Evolutionary conservation across 2,888 invertebrate genomes (phyloP).

Genomic region (Zootermopsis nevadensis): DNA sequence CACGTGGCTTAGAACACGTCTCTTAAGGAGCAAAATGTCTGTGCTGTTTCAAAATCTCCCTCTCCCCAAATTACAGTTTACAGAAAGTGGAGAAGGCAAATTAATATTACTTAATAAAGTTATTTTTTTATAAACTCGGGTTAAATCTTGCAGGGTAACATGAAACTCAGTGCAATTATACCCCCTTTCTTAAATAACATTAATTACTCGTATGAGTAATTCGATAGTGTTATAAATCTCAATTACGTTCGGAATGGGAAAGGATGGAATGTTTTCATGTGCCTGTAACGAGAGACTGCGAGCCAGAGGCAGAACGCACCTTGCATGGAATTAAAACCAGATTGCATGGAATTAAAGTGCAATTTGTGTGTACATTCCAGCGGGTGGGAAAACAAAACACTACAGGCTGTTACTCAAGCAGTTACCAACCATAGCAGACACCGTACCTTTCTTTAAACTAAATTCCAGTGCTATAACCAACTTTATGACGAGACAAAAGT

Average conservation of each 20-base stretch:
- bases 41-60: neutral
- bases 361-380: slow-evolving; percentile 24
- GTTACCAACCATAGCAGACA: neutral
- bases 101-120: neutral
- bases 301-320: neutral
- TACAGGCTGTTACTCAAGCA: neutral
- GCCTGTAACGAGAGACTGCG: neutral
- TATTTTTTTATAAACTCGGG: neutral
- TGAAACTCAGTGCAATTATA: slow-evolving; percentile 8
- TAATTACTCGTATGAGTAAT: slow-evolving; percentile 25
- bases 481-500: too few relatives aligned
- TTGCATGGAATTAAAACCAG: slow-evolving; percentile 19
- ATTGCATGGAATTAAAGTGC: slow-evolving; percentile 32
- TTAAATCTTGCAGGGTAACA: neutral
- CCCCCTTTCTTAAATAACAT: slow-evolving; percentile 8
- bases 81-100: neutral
- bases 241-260: neutral
- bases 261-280: neutral
- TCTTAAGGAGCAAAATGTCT: neutral
- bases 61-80: neutral
- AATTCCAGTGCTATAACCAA: too few relatives aligned
- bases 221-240: slow-evolving; percentile 31
- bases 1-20: too few relatives aligned
- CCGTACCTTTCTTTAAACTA: too few relatives aligned
- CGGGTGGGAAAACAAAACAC: neutral